These are phyloP conservation scores for Aldrovandia affinis DNA, from an alignment of 2,797 vertebrate genomes.

Conservation along the genomic window DNA sequence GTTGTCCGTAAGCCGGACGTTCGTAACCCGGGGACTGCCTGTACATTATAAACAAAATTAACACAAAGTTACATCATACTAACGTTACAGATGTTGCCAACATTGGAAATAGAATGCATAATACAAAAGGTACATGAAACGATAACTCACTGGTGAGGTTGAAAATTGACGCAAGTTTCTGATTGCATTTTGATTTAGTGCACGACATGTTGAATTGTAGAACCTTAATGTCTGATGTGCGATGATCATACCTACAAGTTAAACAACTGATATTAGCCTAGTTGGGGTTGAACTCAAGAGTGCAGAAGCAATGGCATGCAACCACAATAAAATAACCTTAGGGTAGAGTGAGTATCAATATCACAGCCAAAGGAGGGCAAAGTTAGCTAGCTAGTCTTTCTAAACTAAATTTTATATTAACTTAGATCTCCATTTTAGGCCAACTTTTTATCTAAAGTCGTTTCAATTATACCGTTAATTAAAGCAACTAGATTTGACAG, in stretches of 20 bases:
- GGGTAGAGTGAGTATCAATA: neutral
- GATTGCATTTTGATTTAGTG: slow-evolving; percentile 37
- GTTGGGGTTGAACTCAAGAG: neutral
- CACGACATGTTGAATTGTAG: slow-evolving; percentile 48
- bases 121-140: neutral
- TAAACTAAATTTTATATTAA: too few species aligned
- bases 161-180: slow-evolving; percentile 59
- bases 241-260: slow-evolving; percentile 77
- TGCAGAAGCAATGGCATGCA: neutral
- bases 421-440: too few species aligned
- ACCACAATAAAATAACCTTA: neutral
- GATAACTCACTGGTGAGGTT: slow-evolving; percentile 78
- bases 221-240: slow-evolving; percentile 58
- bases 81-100: neutral
- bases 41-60: neutral
- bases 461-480: too few species aligned
- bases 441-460: too few species aligned
- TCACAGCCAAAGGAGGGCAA: neutral
- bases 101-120: neutral
- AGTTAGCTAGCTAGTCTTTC: neutral
- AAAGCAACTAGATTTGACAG: too few species aligned
- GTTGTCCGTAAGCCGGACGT: too few species aligned
- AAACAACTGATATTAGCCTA: neutral
- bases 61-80: neutral
- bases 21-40: too few species aligned